These are phyloP conservation scores for Marcusenius ussheri DNA, from an alignment of 2,113 vertebrate species.

Conservation along the genomic window DNA sequence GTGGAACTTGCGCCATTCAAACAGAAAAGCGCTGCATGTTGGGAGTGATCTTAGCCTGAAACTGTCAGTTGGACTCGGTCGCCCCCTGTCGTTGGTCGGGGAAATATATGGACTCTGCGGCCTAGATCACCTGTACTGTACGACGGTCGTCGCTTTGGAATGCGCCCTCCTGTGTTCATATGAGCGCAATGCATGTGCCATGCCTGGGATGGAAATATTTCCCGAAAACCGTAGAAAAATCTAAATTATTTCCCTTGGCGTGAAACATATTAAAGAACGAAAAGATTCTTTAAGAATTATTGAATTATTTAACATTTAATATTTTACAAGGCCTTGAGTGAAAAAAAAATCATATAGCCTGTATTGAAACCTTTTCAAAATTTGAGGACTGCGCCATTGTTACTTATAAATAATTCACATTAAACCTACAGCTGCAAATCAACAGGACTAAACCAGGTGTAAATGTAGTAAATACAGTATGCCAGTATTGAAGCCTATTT, in stretches of 20 bases:
- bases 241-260: neutral
- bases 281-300: neutral
- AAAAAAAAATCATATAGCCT: neutral
- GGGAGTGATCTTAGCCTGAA: constrained; percentile 38
- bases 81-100: constrained; percentile 16
- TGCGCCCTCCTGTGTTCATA: neutral
- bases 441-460: neutral
- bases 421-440: neutral
- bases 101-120: neutral
- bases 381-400: neutral
- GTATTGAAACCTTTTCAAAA: neutral
- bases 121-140: neutral
- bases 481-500: neutral
- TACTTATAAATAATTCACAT: neutral
- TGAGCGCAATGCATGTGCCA: neutral
- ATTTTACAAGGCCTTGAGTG: neutral
- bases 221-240: neutral
- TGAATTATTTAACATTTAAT: neutral
- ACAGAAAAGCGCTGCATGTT: constrained; percentile 47
- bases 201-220: neutral
- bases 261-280: neutral
- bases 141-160: neutral
- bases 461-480: neutral
- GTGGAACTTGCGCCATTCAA: constrained; percentile 52
- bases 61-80: neutral